Percentiles rank a stretch among this genome's conserved stretches.
Evolutionary conservation across 2,113 vertebrate species (phyloP).

Genomic region (Actinemys pallida): DNA sequence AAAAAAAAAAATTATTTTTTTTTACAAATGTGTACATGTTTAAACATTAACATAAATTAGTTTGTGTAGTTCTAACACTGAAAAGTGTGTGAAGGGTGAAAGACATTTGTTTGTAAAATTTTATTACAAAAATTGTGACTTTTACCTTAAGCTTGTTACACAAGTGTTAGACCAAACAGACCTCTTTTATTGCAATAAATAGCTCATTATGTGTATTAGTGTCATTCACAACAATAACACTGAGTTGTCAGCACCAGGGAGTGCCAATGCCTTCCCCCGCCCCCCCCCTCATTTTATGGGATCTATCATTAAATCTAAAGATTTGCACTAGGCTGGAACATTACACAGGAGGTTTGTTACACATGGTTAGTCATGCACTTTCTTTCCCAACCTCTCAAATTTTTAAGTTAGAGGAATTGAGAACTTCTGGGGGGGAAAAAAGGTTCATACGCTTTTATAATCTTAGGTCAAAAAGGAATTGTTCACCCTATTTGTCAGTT

Average conservation of each 20-base stretch:
- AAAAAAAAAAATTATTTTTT: background rate
- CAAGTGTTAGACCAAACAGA: fast-evolving
- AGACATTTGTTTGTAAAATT: fast-evolving
- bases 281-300: fast-evolving
- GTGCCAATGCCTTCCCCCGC: too few species aligned
- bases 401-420: background rate
- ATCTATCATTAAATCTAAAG: background rate
- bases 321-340: background rate
- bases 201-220: fast-evolving
- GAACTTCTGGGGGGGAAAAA: background rate
- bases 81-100: fast-evolving
- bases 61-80: fast-evolving
- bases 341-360: background rate
- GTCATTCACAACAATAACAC: background rate
- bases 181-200: fast-evolving
- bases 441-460: fast-evolving
- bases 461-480: background rate
- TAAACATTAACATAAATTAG: too few species aligned
- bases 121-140: background rate
- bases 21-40: too few species aligned
- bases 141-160: fast-evolving
- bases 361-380: background rate
- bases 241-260: background rate
- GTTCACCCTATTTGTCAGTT: background rate
- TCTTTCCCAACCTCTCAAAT: background rate